A percentile compares a stretch with the other conserved stretches of the same genome.
Conservation (phyloP, 2,113 vertebrate species). For the Apteryx mantelli region DNA sequence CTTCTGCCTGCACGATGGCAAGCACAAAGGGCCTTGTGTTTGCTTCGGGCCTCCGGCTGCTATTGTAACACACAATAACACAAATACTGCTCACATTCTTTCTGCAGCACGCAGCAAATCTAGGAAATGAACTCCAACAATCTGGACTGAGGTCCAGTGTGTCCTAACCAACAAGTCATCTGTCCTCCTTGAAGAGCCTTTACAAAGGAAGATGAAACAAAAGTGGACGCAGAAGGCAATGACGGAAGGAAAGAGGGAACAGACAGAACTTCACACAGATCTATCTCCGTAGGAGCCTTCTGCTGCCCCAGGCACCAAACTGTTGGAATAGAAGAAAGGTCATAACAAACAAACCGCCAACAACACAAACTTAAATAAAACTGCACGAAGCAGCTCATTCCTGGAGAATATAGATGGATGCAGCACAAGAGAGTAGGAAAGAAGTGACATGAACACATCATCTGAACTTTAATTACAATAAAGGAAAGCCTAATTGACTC, state of each 20-base stretch:
- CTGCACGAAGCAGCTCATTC: not conserved
- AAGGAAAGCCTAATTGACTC: slow-evolving; percentile 1
- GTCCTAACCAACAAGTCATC: not conserved
- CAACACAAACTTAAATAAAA: not conserved
- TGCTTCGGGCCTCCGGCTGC: not conserved
- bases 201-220: not conserved
- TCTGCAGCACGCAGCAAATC: not conserved
- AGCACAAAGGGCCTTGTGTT: not conserved
- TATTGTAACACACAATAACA: not conserved
- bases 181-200: not conserved
- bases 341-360: not conserved
- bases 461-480: not conserved
- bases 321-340: not conserved
- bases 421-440: not conserved
- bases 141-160: not conserved
- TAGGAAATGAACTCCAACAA: not conserved
- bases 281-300: not conserved
- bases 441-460: not conserved
- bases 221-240: not conserved
- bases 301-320: not conserved
- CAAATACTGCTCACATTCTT: not conserved
- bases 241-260: not conserved
- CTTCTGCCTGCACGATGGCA: not conserved
- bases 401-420: not conserved
- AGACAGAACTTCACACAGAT: not conserved